These are phyloP conservation scores for Enteromius viviparus DNA, from an alignment of 2,797 vertebrate genomes.

Conservation along the genomic window DNA sequence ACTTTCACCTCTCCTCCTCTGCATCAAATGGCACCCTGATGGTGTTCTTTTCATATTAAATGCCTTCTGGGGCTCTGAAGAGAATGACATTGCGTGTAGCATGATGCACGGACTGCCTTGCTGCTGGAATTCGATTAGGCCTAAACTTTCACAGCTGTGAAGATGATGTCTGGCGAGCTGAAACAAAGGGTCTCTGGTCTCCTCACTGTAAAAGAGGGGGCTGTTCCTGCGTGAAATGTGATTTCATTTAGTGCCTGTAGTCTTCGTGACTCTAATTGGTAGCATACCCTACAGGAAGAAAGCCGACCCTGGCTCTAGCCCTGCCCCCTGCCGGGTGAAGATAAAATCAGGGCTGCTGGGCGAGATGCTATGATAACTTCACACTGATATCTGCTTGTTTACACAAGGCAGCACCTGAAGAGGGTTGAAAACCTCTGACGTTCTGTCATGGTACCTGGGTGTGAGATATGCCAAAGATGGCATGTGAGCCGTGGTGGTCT, in stretches of 20 bases:
- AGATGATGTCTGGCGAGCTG: conserved; percentile 36
- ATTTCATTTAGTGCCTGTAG: conserved; percentile 57
- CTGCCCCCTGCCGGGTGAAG: conserved; percentile 23
- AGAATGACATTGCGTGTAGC: conserved; percentile 33
- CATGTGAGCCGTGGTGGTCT: not conserved
- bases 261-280: conserved; percentile 51
- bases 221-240: conserved; percentile 47
- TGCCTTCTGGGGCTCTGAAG: conserved; percentile 24
- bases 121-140: conserved; percentile 57
- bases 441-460: conserved; percentile 4
- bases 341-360: conserved; percentile 50
- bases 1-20: conserved; percentile 9
- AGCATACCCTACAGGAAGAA: conserved; percentile 45
- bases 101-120: conserved; percentile 26
- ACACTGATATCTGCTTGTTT: conserved; percentile 50
- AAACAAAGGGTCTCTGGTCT: conserved; percentile 54
- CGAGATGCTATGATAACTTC: conserved; percentile 50
- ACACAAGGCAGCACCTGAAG: conserved; percentile 55
- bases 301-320: conserved; percentile 16
- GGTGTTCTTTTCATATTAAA: conserved; percentile 29
- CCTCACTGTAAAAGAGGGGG: conserved; percentile 43
- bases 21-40: conserved; percentile 39
- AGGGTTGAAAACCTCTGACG: not conserved
- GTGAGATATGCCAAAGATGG: not conserved
- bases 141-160: conserved; percentile 58